Evolutionary conservation across 2,888 invertebrate genomes (phyloP).

Genomic region (Caenorhabditis afra): DNA sequence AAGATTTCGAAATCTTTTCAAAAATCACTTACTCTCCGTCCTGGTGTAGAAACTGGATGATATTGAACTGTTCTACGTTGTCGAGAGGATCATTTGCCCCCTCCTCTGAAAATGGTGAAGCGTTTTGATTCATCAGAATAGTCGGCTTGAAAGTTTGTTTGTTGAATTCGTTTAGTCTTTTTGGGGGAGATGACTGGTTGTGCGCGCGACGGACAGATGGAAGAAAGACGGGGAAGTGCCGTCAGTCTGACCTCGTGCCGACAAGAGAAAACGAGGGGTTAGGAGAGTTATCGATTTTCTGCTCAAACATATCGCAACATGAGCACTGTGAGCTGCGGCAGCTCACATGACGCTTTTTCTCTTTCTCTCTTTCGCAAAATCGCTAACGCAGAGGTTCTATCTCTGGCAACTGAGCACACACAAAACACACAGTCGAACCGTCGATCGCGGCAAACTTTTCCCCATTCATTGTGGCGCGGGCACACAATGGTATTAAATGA

Average conservation of each 20-base stretch:
- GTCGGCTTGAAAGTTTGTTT: neutral
- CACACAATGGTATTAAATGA: neutral
- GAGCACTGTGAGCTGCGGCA: slow-evolving; percentile 27
- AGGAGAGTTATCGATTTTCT: slow-evolving; percentile 39
- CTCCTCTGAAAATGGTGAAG: slow-evolving; percentile 49
- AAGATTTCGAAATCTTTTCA: too few species aligned
- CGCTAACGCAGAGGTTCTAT: slow-evolving; percentile 25
- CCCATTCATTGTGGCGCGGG: too few species aligned
- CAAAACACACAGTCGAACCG: slow-evolving; percentile 1
- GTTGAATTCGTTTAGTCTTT: neutral
- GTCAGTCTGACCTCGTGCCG: slow-evolving; percentile 8
- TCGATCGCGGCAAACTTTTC: neutral
- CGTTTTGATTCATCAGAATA: slow-evolving; percentile 17
- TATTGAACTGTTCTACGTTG: slow-evolving; percentile 78
- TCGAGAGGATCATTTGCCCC: slow-evolving; percentile 75
- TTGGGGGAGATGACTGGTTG: neutral
- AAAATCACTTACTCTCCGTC: slow-evolving; percentile 72
- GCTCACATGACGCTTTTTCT: slow-evolving; percentile 45
- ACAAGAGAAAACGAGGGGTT: neutral
- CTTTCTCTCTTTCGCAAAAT: slow-evolving; percentile 10
- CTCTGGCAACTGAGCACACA: slow-evolving; percentile 11
- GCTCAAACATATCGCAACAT: slow-evolving; percentile 53
- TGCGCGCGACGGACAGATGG: slow-evolving; percentile 6
- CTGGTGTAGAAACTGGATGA: slow-evolving; percentile 77
- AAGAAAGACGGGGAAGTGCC: slow-evolving; percentile 3